phyloP scores from a whole-genome alignment of 2,888 invertebrate species.

The Dolichopus griseipennis region DNA sequence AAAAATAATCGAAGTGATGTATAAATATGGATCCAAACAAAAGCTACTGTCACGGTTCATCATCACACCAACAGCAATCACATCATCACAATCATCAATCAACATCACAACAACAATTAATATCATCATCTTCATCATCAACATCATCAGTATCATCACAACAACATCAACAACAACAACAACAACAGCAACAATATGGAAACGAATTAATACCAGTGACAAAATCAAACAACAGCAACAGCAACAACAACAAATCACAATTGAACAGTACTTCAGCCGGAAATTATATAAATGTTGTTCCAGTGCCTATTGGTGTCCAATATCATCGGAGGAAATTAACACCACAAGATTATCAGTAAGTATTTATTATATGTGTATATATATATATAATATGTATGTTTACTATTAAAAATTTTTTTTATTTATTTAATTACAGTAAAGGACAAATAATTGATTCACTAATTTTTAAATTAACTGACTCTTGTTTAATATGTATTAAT shows the following conservation, averaged over 20 bases:
- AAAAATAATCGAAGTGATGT: conserved; percentile 8
- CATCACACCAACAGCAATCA: conserved; percentile 26
- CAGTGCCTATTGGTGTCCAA: conserved; percentile 39
- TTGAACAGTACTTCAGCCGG: conserved; percentile 28
- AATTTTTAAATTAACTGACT: too few relatives aligned
- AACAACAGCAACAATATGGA: conserved; percentile 21
- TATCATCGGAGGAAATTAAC: conserved; percentile 41
- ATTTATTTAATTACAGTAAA: too few relatives aligned
- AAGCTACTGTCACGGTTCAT: conserved; percentile 32
- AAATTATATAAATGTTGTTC: conserved; percentile 42
- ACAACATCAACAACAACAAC: too few relatives aligned
- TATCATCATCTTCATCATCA: conserved; percentile 28
- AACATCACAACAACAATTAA: conserved; percentile 23
- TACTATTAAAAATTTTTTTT: too few relatives aligned
- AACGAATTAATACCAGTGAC: conserved; percentile 22
- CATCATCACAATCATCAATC: conserved; percentile 28
- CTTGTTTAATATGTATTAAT: too few relatives aligned
- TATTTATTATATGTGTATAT: too few relatives aligned
- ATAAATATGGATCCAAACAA: conserved; percentile 35
- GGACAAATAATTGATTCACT: too few relatives aligned
- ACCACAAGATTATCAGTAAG: conserved; percentile 42
- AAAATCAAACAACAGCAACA: conserved; percentile 21
- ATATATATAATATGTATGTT: too few relatives aligned
- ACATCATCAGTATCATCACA: conserved; percentile 26
- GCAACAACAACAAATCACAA: conserved; percentile 27